Percentiles rank a stretch among this genome's conserved stretches.
Conservation (phyloP, 2,888 invertebrate genomes). For the Cylloceria caligata region DNA sequence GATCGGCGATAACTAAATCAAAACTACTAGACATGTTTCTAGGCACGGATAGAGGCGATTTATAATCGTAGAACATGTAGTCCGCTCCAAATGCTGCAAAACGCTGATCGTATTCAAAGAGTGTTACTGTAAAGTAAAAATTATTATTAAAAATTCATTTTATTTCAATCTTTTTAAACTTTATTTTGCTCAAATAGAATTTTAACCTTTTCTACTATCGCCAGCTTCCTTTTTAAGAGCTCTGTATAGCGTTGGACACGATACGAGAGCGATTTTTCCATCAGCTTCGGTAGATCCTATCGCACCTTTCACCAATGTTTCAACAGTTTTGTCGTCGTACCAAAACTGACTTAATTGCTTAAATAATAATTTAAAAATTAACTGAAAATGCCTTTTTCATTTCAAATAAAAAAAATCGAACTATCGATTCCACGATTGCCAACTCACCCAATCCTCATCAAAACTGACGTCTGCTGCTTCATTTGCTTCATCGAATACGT, state of each 20-base stretch:
- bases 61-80: conserved; percentile 96
- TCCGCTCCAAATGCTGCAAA: conserved; percentile 92
- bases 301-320: conserved; percentile 89
- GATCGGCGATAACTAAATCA: conserved; percentile 96
- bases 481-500: conserved; percentile 70
- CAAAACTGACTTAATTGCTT: conserved; percentile 99
- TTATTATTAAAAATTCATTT: conserved; percentile 65
- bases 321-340: conserved; percentile 94
- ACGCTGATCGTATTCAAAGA: conserved; percentile 94
- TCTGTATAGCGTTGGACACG: conserved; percentile 94
- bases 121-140: conserved; percentile 86
- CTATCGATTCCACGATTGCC: conserved; percentile 47
- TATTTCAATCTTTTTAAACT: no score
- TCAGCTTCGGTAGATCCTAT: conserved; percentile 85
- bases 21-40: conserved; percentile 87
- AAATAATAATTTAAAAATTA: conserved; percentile 54
- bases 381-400: neutral
- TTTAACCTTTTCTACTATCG: conserved; percentile 85
- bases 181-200: no score
- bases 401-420: neutral
- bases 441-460: conserved; percentile 93
- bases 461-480: conserved; percentile 85
- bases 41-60: conserved; percentile 89
- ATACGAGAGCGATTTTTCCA: conserved; percentile 92
- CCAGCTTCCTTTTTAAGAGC: conserved; percentile 86